Percentiles rank a stretch among this genome's conserved stretches.
Evolutionary conservation across 2,113 vertebrate species (phyloP).

Genomic region (Gnathonemus longibarbis): DNA sequence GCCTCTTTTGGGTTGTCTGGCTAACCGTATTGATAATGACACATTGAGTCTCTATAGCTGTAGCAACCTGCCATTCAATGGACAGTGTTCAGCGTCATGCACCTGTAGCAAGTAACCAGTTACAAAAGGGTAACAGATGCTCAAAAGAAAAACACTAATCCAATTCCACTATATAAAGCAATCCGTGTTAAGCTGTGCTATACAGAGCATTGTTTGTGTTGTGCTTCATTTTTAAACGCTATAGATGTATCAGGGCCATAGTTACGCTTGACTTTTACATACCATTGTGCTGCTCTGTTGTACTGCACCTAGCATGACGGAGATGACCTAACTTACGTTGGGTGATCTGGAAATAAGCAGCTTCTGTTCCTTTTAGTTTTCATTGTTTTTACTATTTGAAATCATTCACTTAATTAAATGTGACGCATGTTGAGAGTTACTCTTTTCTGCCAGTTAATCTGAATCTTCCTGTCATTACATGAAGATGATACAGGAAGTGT

Average conservation of each 20-base stretch:
- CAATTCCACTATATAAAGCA: neutral
- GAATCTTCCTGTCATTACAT: neutral
- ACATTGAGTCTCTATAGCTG: neutral
- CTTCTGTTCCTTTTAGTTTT: neutral
- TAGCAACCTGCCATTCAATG: neutral
- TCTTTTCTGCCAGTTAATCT: neutral
- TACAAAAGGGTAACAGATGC: neutral
- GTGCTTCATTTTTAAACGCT: neutral
- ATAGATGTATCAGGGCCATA: neutral
- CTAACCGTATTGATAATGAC: neutral
- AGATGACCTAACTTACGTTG: neutral
- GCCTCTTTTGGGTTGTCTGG: neutral
- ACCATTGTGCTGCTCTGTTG: neutral
- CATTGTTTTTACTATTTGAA: neutral
- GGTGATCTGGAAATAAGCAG: neutral
- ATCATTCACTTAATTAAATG: neutral
- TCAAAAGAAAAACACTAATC: neutral
- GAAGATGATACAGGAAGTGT: neutral
- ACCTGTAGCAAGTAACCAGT: neutral
- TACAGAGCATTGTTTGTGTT: neutral
- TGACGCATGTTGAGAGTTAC: neutral
- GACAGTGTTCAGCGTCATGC: neutral
- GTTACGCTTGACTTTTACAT: neutral
- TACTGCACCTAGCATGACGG: neutral
- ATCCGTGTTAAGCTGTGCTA: neutral